Percentiles rank a stretch among this genome's conserved stretches.
Conservation (phyloP, 2,888 invertebrate species). For the Pharmacophagus antenor region DNA sequence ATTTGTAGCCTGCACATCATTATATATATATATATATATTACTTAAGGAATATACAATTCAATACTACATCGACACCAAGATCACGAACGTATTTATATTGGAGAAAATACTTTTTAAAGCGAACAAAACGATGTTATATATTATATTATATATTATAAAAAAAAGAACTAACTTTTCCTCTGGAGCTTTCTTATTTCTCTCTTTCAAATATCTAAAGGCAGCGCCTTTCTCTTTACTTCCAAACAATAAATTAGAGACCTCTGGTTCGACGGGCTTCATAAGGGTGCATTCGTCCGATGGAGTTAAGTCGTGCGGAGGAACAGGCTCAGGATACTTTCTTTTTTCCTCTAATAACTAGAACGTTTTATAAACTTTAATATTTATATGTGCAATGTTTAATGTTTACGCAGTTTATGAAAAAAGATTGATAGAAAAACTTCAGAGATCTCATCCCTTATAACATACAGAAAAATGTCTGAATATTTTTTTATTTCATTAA, state of each 20-base stretch:
- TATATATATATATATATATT: too few species aligned
- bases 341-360: slow-evolving; percentile 50
- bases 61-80: too few species aligned
- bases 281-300: slow-evolving; percentile 48
- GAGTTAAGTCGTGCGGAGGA: slow-evolving; percentile 43
- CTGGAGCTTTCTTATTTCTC: slow-evolving; percentile 73
- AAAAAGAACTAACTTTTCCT: slow-evolving; percentile 48
- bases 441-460: too few species aligned
- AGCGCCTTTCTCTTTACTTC: slow-evolving; percentile 71
- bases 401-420: too few species aligned
- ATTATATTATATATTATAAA: neutral
- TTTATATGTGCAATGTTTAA: too few species aligned
- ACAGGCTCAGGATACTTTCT: slow-evolving; percentile 45
- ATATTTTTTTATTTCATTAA: too few species aligned
- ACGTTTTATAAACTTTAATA: neutral
- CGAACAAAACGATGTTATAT: neutral
- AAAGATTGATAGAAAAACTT: too few species aligned
- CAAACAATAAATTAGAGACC: slow-evolving; percentile 64
- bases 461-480: too few species aligned
- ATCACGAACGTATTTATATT: too few species aligned
- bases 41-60: too few species aligned
- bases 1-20: too few species aligned
- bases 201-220: slow-evolving; percentile 69
- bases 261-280: slow-evolving; percentile 79
- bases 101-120: too few species aligned